phyloP scores from a whole-genome alignment of 2,888 invertebrate species.

The Tenthredo mesomela region DNA sequence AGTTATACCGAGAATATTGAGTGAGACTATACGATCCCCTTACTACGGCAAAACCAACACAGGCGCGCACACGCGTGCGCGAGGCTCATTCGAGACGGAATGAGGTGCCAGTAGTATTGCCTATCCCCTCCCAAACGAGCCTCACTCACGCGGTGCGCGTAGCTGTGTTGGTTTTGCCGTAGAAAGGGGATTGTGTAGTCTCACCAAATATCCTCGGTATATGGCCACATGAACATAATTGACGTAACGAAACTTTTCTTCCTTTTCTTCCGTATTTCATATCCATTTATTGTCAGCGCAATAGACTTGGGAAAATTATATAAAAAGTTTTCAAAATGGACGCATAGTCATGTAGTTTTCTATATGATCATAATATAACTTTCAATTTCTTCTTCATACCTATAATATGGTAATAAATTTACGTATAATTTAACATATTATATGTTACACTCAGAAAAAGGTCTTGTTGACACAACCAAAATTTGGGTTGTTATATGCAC shows the following conservation, averaged over 20 bases:
- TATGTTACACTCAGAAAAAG: not conserved
- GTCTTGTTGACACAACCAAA: no score
- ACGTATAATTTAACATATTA: not conserved
- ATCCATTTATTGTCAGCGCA: not conserved
- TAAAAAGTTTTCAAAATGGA: not conserved
- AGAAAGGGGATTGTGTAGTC: no score
- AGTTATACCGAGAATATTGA: no score
- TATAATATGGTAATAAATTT: not conserved
- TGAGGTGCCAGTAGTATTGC: no score
- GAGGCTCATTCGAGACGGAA: no score
- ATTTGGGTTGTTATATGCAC: no score
- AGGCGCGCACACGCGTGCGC: no score
- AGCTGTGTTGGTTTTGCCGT: no score
- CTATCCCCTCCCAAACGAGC: no score
- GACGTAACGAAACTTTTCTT: constrained; percentile 1
- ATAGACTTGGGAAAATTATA: not conserved
- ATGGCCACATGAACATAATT: not conserved
- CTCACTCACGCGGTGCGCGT: no score
- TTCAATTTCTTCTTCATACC: not conserved
- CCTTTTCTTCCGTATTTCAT: not conserved
- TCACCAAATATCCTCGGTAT: not conserved
- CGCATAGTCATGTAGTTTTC: not conserved
- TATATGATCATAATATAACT: not conserved
- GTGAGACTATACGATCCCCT: no score
- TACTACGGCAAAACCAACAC: no score